A percentile compares a stretch with the other conserved stretches of the same genome.
Conservation (phyloP, 2,113 vertebrate species). For the Callorhinus ursinus region DNA sequence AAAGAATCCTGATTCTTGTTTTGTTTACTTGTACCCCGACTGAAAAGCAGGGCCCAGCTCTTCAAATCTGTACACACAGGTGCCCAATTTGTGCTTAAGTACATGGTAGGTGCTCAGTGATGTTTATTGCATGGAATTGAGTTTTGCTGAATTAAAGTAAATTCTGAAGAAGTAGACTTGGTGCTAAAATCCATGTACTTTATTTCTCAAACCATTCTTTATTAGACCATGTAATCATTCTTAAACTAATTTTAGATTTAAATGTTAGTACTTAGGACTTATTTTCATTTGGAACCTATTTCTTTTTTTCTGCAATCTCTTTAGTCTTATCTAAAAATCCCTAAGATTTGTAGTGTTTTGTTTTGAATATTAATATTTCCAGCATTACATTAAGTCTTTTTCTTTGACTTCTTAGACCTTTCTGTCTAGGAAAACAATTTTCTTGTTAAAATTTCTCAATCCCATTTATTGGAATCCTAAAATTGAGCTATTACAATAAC, state of each 20-base stretch:
- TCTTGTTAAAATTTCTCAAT: not conserved
- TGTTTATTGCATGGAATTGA: not conserved
- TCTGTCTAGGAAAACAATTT: constrained; percentile 1
- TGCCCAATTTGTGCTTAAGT: not conserved
- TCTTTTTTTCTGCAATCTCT: not conserved
- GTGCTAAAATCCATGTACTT: not conserved
- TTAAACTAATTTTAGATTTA: not conserved
- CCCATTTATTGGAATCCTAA: not conserved
- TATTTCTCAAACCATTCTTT: not conserved
- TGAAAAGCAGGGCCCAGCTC: not conserved
- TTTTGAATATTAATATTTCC: constrained; percentile 12
- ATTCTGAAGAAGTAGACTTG: not conserved
- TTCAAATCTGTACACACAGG: not conserved
- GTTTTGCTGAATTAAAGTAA: not conserved
- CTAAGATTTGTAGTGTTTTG: not conserved
- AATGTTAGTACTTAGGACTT: not conserved
- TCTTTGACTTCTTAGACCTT: not conserved
- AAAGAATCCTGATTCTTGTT: not conserved
- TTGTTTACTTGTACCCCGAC: not conserved
- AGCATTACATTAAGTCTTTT: not conserved
- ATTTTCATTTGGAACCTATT: not conserved
- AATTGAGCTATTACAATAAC: not conserved
- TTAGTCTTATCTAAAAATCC: not conserved
- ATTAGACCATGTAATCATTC: not conserved
- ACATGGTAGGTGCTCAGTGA: not conserved